Evolutionary conservation across 2,113 vertebrate species (phyloP), one percentile per base, ranked within the genome.

Genomic region (Oryzias curvinotus): DNA sequence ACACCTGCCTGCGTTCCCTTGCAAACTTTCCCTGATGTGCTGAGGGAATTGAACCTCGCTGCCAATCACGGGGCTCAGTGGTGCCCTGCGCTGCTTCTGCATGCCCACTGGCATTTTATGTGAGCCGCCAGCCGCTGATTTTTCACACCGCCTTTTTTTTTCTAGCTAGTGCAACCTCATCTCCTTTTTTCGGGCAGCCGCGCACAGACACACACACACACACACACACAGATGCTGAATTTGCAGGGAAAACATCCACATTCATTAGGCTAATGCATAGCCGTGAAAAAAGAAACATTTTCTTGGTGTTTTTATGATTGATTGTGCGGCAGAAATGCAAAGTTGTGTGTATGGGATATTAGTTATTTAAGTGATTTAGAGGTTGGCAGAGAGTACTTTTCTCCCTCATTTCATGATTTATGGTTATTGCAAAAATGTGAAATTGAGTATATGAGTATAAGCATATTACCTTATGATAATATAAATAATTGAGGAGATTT

Each of bases 401-500:
- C 65, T 75, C 75, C 56, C 64, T 80, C 75, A 52, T 62, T 85
- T 85, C 52, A 57, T 85, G 86, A 91, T 90, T 85, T 86, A 91
- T 90, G 77, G 80, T 88, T 89, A 89, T 89, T 88, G 85, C 84
- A 77, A 87, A 90, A 89, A 91, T 86, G 70, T 82, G 83, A 87
- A 90, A 91, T 88, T 82, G 78, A 89, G 79, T 88, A 89, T 90
- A 88, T 88, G 85, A 90, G 81, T 86, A 87, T 89, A 90, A 90
- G 85, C 84, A 86, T 87, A 91, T 91, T 89, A 92, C 85, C 85
- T 87, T 87, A 88, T 87, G 83, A 89, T 91, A 90, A 89, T 90
- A 88, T 88, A 89, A 91, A 86, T 89, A 87, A 91, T 90, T 89
- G 85, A 86, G 66, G 77, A 88, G 86, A 90, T 91, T 89, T 89